Evolutionary conservation across 2,888 invertebrate species (phyloP).

Genomic region (Clivina fossor): DNA sequence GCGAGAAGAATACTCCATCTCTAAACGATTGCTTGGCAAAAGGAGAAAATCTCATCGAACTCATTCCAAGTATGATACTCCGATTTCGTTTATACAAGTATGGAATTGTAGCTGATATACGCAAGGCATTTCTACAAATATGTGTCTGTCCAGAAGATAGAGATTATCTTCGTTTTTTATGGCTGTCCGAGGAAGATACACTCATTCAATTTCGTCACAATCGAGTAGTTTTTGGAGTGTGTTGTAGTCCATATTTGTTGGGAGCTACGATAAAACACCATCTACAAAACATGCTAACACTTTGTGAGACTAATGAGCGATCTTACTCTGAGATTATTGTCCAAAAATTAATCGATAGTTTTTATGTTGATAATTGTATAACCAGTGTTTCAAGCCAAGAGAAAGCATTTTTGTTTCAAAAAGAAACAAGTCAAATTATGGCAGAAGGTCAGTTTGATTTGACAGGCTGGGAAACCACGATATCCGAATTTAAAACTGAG

Average conservation of each 20-base stretch:
- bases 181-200: slow-evolving; percentile 35
- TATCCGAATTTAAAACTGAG: no score
- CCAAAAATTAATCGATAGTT: no score
- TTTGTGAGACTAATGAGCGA: no score
- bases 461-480: no score
- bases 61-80: background rate
- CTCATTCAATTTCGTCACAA: slow-evolving; percentile 31
- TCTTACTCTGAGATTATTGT: no score
- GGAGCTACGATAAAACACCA: slow-evolving; percentile 41
- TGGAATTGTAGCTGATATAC: slow-evolving; percentile 18
- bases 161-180: slow-evolving; percentile 39
- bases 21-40: background rate
- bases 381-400: no score
- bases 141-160: background rate
- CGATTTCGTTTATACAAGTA: slow-evolving; percentile 1
- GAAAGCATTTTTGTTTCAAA: no score
- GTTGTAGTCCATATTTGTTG: slow-evolving; percentile 40
- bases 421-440: no score
- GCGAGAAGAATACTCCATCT: slow-evolving; percentile 31
- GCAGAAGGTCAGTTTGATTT: no score
- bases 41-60: background rate
- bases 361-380: no score
- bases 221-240: slow-evolving; percentile 42
- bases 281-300: no score
- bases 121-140: background rate